Evolutionary conservation across 2,797 vertebrate genomes (phyloP).

Genomic region (Setipinna tenuifilis): DNA sequence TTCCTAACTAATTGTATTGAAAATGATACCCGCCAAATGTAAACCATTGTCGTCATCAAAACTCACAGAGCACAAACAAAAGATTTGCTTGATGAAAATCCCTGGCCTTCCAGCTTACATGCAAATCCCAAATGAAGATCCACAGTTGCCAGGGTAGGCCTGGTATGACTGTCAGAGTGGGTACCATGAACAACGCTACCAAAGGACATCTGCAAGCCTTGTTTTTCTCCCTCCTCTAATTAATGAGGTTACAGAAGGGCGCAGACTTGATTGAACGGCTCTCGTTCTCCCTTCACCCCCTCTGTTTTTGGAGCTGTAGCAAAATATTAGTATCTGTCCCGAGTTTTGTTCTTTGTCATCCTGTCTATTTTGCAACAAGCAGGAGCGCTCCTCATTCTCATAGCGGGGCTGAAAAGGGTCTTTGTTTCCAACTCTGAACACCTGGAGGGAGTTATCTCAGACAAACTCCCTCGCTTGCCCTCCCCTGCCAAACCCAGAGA

Average conservation of each 20-base stretch:
- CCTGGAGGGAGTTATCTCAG: conserved; percentile 85
- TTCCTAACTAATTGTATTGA: background rate
- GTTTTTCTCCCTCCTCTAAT: conserved; percentile 37
- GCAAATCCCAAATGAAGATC: conserved; percentile 3
- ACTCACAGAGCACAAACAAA: background rate
- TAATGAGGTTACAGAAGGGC: conserved; percentile 45
- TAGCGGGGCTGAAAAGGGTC: conserved; percentile 84
- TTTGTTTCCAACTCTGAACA: conserved; percentile 87
- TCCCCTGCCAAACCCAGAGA: conserved; percentile 52
- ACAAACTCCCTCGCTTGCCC: conserved; percentile 47
- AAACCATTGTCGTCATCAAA: background rate
- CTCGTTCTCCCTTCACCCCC: conserved; percentile 62
- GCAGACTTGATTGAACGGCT: conserved; percentile 71
- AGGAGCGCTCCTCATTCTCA: conserved; percentile 80
- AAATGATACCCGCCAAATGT: background rate
- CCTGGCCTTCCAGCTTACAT: conserved; percentile 16
- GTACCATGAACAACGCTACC: background rate
- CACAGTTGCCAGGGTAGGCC: background rate
- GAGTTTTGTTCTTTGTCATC: conserved; percentile 68
- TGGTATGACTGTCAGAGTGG: background rate
- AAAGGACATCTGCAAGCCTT: background rate
- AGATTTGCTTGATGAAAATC: background rate
- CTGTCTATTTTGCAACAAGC: conserved; percentile 77
- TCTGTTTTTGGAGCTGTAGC: conserved; percentile 72
- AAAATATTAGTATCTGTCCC: conserved; percentile 80